Evolutionary conservation across 92 coral and sea anemone genomes (phyloP), one percentile per base, ranked within the genome.

Genomic region (Porites rus): DNA sequence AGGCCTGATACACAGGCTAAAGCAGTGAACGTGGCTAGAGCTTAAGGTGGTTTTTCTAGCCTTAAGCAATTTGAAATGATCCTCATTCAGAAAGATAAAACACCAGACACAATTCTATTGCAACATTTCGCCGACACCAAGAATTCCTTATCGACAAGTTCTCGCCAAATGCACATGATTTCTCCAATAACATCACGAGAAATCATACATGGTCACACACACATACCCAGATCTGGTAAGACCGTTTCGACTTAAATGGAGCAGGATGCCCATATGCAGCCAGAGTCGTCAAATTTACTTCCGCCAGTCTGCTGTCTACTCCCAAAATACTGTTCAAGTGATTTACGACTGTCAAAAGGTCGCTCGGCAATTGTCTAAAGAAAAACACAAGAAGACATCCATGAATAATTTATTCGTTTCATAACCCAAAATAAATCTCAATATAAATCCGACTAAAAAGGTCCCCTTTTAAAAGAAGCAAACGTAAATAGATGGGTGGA

Each of bases 231-330:
- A 62, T 76, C 58, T 79, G 54, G 75, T 81, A 91, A n/a, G 89
- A 67, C 43, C 24, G 51, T 75, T 78, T 65, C n/a, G 87, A 75
- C 65, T 88, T 76, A 76, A 74, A 94, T 4, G 98, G 93, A 56
- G 85, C 62, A 31, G 98, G 98, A 66, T 85, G 98, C 64, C 98
- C 98, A 82, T 81, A 80, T 8, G 84, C 83, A 8, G 77, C 63
- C 58, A 86, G 67, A 31, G 92, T 81, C 51, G 79, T 71, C 7
- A 85, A 54, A 77, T 90, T 90, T 17, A 65, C 80, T 67, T 90
- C 89, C 24, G 96, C 91, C 56, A 90, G 66, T 60, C 91, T 88
- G 74, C 83, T 90, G 92, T 90, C 96, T 83, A 93, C 74, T 24
- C 91, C 96, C 59, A 94, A 91, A 71, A 77, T 52, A 17, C 70